Percentiles rank a stretch among this genome's conserved stretches.
These are phyloP conservation scores for Rhinoraja longicauda DNA, from an alignment of 2,797 vertebrate species.

Conservation along the genomic window DNA sequence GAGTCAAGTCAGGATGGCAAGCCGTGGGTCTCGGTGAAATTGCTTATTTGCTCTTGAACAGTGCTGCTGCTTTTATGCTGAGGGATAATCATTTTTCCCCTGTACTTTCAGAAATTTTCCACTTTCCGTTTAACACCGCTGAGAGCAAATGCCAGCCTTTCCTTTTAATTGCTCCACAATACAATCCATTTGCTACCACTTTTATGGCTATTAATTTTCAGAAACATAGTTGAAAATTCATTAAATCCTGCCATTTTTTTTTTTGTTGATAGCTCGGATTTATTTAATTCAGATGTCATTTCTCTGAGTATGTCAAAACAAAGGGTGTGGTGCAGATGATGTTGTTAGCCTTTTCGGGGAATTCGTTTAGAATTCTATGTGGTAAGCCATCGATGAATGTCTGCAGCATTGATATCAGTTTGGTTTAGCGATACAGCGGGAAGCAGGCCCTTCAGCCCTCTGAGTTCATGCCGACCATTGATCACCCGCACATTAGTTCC, in stretches of 20 bases:
- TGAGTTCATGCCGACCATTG: too few species aligned
- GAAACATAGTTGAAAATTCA: neutral
- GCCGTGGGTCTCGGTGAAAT: neutral
- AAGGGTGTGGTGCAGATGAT: neutral
- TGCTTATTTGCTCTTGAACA: neutral
- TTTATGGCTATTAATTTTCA: neutral
- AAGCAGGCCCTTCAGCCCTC: too few species aligned
- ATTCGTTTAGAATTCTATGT: neutral
- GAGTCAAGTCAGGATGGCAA: conserved; percentile 22
- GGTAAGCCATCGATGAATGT: neutral
- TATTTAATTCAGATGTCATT: neutral
- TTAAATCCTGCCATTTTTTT: neutral
- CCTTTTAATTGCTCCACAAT: neutral
- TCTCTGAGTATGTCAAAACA: neutral
- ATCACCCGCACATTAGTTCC: too few species aligned
- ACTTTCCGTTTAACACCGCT: neutral
- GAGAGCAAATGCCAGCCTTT: neutral
- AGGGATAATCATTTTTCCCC: conserved; percentile 5
- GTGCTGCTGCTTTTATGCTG: conserved; percentile 18
- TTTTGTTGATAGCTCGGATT: neutral
- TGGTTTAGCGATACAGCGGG: too few species aligned
- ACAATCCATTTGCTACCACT: neutral
- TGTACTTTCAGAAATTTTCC: neutral
- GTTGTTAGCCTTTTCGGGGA: neutral
- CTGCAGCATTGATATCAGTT: neutral